These are phyloP conservation scores for Meles meles DNA, from an alignment of 2,113 vertebrate genomes.

Conservation along the genomic window DNA sequence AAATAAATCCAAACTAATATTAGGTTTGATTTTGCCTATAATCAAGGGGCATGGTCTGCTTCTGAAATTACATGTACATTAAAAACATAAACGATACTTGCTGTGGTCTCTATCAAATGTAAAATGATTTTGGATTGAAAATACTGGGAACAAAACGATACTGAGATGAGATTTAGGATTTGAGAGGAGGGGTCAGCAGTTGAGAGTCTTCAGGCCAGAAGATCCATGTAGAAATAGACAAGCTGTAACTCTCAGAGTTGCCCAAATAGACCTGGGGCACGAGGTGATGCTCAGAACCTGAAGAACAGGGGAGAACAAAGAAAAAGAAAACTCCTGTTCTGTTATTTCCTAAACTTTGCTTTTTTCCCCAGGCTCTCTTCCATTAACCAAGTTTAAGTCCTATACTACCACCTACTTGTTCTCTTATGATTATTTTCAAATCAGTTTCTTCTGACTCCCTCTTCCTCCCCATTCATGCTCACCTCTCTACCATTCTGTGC, in stretches of 20 bases:
- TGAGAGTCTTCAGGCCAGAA: neutral
- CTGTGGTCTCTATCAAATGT: neutral
- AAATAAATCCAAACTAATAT: conserved; percentile 77
- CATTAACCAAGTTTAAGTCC: neutral
- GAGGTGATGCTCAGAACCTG: neutral
- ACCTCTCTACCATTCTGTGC: neutral
- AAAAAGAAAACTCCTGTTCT: neutral
- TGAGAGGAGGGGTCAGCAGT: neutral
- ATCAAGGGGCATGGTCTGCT: conserved; percentile 21
- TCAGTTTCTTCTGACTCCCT: neutral
- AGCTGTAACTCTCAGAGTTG: neutral
- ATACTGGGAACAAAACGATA: neutral
- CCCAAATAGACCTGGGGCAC: neutral
- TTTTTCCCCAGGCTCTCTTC: neutral
- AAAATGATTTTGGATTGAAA: conserved; percentile 42
- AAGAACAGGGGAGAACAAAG: neutral
- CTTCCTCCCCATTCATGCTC: too few relatives aligned
- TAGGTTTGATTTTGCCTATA: conserved; percentile 72
- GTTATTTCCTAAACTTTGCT: neutral
- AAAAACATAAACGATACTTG: neutral
- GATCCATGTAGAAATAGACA: neutral
- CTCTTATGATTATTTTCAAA: neutral
- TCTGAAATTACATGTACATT: conserved; percentile 51
- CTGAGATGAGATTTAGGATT: neutral
- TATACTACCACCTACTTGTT: neutral